Base-by-base conservation (phyloP, 92 coral and sea anemone species). In the Heliopora coerulea region DNA sequence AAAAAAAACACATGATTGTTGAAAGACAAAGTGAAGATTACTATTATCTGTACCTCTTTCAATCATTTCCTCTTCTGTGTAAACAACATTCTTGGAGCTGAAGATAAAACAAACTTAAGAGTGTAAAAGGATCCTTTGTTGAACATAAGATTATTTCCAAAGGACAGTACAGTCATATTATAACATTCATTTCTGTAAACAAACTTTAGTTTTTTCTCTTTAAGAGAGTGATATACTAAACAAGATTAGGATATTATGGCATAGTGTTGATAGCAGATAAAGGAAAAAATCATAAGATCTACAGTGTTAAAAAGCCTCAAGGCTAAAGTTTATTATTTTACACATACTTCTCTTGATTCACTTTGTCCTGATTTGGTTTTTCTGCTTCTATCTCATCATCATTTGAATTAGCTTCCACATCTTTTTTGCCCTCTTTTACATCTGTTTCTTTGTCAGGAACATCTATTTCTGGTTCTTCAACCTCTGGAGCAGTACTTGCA, bases 11-110 rank as follows among this genome's bases (percentile, higher is more conserved):
- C n/a, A n/a, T n/a, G n/a, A n/a, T n/a, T n/a, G n/a, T n/a, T n/a
- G n/a, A n/a, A n/a, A n/a, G n/a, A n/a, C n/a, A n/a, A n/a, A n/a
- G n/a, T n/a, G n/a, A n/a, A n/a, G n/a, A 56, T 32, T 26, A 68
- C 29, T 17, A 0, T 31, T 33, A 19, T n/a, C 20, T 26, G 13
- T 24, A 89, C 98, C 86, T 80, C 86, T 88, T 65, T 90, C 96
- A 23, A 89, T 78, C 9, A 93, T 78, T 56, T 93, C 98, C 61
- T 90, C 96, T 46, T 93, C 98, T 13, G 96, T 87, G 54, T 83
- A 93, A 59, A 90, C 84, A 31, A 86, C 61, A 18, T 70, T 63
- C 35, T 70, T 31, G 9, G 63, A 8, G 40, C 77, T 70, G 25
- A 15, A n/a, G n/a, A 46, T 8, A 15, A 15, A 7, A 15, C 17